Percentiles rank a stretch among this genome's conserved stretches.
Evolutionary conservation across 2,888 invertebrate genomes (phyloP).

Genomic region (Parnassius apollo): DNA sequence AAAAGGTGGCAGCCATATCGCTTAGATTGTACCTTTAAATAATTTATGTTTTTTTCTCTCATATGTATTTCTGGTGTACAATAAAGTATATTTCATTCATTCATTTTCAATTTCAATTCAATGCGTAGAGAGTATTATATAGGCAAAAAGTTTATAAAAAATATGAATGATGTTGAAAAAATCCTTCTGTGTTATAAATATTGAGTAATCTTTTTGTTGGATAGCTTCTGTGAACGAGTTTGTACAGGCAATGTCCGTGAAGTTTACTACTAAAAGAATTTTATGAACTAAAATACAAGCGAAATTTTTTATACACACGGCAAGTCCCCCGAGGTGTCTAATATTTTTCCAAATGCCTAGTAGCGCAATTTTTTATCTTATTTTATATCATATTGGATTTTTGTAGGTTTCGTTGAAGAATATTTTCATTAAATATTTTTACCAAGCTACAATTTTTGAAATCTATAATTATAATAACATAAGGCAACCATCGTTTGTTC

Average conservation of each 20-base stretch:
- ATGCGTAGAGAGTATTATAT: no score
- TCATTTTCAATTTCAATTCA: no score
- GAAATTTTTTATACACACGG: conserved; percentile 6
- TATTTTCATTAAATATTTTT: conserved; percentile 2
- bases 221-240: no score
- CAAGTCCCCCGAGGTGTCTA: conserved; percentile 19
- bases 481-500: no score
- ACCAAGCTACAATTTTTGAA: no score
- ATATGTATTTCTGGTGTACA: no score
- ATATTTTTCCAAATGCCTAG: conserved; percentile 18
- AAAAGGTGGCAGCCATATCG: no score
- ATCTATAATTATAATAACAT: no score
- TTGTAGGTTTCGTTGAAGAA: conserved; percentile 20
- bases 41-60: no score
- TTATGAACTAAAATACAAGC: conserved; percentile 13
- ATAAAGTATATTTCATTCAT: no score
- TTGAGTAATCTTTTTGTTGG: neutral
- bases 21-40: no score
- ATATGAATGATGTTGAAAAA: neutral
- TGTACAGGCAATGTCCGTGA: neutral
- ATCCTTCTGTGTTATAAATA: neutral
- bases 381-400: conserved; percentile 18
- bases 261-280: conserved; percentile 10
- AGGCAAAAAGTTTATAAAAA: no score
- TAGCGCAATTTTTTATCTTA: conserved; percentile 22